These are phyloP conservation scores for Caenorhabditis inopinata DNA, from an alignment of 1,140 invertebrate genomes.

Conservation along the genomic window DNA sequence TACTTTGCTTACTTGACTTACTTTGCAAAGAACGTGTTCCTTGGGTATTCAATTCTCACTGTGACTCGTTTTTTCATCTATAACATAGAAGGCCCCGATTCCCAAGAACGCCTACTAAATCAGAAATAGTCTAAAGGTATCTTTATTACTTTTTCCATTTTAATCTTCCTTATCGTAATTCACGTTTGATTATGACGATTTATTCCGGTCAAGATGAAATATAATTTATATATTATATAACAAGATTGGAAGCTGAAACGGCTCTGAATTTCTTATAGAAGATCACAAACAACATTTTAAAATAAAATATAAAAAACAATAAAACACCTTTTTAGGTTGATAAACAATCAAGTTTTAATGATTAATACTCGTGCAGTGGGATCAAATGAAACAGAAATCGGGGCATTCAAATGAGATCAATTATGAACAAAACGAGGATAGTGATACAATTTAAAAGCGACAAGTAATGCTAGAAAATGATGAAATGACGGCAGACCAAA, in stretches of 20 bases:
- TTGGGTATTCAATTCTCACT: constrained; percentile 21
- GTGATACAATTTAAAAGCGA: not conserved
- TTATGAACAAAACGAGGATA: not conserved
- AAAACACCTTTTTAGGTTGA: too few species aligned
- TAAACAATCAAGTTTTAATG: too few species aligned
- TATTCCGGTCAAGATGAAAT: too few species aligned
- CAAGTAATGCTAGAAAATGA: not conserved
- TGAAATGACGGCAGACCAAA: too few species aligned
- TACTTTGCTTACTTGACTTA: not conserved
- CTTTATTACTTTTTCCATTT: too few species aligned
- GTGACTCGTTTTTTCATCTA: constrained; percentile 32
- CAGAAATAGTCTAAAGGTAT: too few species aligned
- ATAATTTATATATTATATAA: too few species aligned
- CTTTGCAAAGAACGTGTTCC: constrained; percentile 30
- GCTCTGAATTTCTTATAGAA: too few species aligned
- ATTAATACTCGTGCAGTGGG: not conserved
- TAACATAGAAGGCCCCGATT: too few species aligned
- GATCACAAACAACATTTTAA: not conserved
- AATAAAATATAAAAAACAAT: not conserved
- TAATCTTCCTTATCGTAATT: too few species aligned
- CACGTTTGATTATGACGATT: too few species aligned
- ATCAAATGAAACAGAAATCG: not conserved
- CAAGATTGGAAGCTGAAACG: not conserved
- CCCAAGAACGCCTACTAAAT: too few species aligned
- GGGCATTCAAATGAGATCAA: not conserved